phyloP scores from a whole-genome alignment of 2,797 vertebrate species.

The Esox masquinongy region DNA sequence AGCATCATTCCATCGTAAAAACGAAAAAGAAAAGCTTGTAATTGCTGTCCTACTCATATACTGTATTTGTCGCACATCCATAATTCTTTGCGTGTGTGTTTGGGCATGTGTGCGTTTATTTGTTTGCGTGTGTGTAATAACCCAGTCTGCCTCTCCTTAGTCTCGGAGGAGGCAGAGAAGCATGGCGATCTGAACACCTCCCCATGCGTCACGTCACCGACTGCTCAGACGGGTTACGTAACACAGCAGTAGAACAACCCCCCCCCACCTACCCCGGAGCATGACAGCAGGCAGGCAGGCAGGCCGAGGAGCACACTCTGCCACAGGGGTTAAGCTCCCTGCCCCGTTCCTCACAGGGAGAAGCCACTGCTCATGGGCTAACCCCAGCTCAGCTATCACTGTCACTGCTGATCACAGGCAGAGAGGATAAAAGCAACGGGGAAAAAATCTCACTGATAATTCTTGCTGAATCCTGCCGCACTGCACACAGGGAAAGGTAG shows the following conservation, averaged over 20 bases:
- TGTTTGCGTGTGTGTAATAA: background rate
- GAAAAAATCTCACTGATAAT: background rate
- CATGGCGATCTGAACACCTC: conserved; percentile 37
- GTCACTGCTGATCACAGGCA: conserved; percentile 1
- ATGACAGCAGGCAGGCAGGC: background rate
- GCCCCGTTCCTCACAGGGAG: background rate
- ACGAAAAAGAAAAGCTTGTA: background rate
- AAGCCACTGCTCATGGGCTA: background rate
- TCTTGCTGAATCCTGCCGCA: background rate
- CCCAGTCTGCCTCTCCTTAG: background rate
- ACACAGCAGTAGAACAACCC: conserved; percentile 11
- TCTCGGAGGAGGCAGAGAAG: conserved; percentile 26
- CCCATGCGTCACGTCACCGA: conserved; percentile 50
- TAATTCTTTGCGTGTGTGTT: background rate
- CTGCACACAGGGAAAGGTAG: background rate
- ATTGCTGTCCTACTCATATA: background rate
- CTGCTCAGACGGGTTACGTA: conserved; percentile 50
- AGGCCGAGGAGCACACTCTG: background rate
- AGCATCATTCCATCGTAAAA: background rate
- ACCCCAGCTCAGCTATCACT: conserved; percentile 11
- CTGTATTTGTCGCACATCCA: background rate
- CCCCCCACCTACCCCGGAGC: background rate
- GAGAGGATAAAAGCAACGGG: background rate
- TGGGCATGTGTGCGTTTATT: background rate
- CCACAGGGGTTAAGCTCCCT: background rate